Evolutionary conservation across 2,797 vertebrate species (phyloP), one percentile per base, ranked within the genome.

Genomic region (Enteromius treurensis): DNA sequence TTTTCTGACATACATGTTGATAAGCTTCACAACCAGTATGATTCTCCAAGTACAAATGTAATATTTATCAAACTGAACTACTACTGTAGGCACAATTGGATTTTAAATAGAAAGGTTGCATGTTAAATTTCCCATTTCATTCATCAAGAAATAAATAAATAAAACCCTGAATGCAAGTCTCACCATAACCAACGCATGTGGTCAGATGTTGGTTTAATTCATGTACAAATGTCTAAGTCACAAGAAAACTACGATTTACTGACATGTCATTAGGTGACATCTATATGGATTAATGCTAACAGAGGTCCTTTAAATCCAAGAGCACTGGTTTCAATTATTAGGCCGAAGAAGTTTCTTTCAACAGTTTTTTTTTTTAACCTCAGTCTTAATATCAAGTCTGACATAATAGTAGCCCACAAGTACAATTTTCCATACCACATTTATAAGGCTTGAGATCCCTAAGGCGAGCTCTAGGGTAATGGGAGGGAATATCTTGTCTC

Each of bases 181-280:
- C 17, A 15, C 3, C 23, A 29, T 47, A 73, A 37, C 42, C 17
- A 58, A 29, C 60, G 1, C n/a, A 71, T 70, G 49, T 14, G 40
- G 79, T 42, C 23, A 32, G 10, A 47, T 21, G 11, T 19, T 45
- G 26, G 2, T 81, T 47, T 6, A 71, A 40, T 47, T 8, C 26
- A 19, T 62, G 53, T 1, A 60, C 53, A 51, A 34, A 49, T 5
- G 55, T 73, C 29, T 74, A 42, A 70, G 13, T 15, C 21, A 51
- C n/a, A 34, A 60, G 60, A 60, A 29, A 53, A 78, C n/a, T 19
- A 45, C 11, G 76, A 79, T 58, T 55, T 62, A 77, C n/a, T 58
- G n/a, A 71, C 40, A 42, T 81, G 64, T 45, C 49, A 42, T 37
- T 29, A 51, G 7, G 32, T 60, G 45, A 77, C 5, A n/a, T 81